These are phyloP conservation scores for Diplazon laetatorius DNA, from an alignment of 2,888 invertebrate species.

Conservation along the genomic window DNA sequence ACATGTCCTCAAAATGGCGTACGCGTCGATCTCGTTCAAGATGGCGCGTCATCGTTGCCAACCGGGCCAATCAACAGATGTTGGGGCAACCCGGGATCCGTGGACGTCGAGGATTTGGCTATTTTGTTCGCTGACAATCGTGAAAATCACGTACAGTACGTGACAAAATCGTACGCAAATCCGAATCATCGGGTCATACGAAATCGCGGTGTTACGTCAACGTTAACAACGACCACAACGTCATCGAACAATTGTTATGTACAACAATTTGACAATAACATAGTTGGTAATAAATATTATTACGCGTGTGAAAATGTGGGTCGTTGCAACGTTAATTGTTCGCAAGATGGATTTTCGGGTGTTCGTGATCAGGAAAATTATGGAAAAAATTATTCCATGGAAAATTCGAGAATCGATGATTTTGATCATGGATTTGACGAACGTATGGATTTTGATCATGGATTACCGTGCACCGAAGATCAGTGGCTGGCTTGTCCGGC, in stretches of 20 bases:
- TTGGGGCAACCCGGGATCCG: constrained; percentile 62
- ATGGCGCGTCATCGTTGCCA: constrained; percentile 26
- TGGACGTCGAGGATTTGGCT: constrained; percentile 77
- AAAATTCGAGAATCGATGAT: background rate
- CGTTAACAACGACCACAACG: background rate
- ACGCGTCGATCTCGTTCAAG: background rate
- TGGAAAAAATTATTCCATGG: background rate
- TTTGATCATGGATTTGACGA: background rate
- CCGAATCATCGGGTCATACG: constrained; percentile 44
- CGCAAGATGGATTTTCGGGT: constrained; percentile 21
- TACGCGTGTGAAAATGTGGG: constrained; percentile 46
- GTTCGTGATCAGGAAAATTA: constrained; percentile 17
- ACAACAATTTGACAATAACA: background rate
- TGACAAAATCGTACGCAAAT: constrained; percentile 7
- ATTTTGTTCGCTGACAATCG: constrained; percentile 70
- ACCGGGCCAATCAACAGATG: constrained; percentile 60
- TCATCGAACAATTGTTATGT: constrained; percentile 12
- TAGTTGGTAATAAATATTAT: background rate
- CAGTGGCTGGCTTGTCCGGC: constrained; percentile 78
- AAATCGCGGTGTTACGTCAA: constrained; percentile 28
- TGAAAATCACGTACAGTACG: constrained; percentile 23
- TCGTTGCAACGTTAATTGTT: constrained; percentile 47
- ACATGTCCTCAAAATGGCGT: too few species aligned
- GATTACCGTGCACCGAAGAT: constrained; percentile 73
- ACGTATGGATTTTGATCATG: constrained; percentile 21